Percentiles rank a stretch among this genome's conserved stretches.
These are phyloP conservation scores for Nycticebus coucang DNA, from an alignment of 2,113 vertebrate genomes.

Conservation along the genomic window DNA sequence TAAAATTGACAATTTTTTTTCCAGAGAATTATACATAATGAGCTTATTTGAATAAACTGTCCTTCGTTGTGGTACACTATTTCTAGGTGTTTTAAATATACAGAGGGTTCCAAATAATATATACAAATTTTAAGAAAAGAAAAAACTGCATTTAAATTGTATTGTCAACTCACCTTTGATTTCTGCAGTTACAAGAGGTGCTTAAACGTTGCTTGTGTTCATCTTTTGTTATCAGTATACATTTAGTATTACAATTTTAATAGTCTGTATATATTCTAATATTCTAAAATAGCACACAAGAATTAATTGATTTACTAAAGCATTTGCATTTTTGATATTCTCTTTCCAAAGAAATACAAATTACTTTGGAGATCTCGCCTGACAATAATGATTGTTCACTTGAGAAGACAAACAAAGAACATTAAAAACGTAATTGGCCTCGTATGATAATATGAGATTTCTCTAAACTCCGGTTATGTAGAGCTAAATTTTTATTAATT, in stretches of 20 bases:
- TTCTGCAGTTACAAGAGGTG: no score
- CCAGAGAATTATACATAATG: conserved; percentile 30
- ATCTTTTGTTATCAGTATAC: no score
- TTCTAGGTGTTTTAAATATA: conserved; percentile 42
- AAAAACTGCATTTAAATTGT: no score
- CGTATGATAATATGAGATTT: conserved; percentile 47
- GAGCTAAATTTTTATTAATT: conserved; percentile 38
- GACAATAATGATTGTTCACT: conserved; percentile 54
- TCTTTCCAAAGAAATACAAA: conserved; percentile 65
- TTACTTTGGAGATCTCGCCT: conserved; percentile 45
- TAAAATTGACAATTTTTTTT: conserved; percentile 39
- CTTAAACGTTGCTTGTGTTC: no score
- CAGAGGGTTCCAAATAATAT: no score
- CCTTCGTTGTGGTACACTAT: conserved; percentile 47
- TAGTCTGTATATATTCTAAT: conserved; percentile 22
- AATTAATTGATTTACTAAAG: conserved; percentile 56
- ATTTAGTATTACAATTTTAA: no score
- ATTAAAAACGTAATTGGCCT: conserved; percentile 46
- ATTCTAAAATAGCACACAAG: conserved; percentile 54
- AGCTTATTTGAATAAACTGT: conserved; percentile 29
- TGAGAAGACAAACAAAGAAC: conserved; percentile 68
- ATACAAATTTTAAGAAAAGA: no score
- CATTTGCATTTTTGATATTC: conserved; percentile 60
- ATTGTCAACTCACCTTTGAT: no score
- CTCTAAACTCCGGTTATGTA: background rate